Evolutionary conservation across 1,140 invertebrate genomes (phyloP).

Genomic region (Pachyrhynchus sulphureomaculatus): DNA sequence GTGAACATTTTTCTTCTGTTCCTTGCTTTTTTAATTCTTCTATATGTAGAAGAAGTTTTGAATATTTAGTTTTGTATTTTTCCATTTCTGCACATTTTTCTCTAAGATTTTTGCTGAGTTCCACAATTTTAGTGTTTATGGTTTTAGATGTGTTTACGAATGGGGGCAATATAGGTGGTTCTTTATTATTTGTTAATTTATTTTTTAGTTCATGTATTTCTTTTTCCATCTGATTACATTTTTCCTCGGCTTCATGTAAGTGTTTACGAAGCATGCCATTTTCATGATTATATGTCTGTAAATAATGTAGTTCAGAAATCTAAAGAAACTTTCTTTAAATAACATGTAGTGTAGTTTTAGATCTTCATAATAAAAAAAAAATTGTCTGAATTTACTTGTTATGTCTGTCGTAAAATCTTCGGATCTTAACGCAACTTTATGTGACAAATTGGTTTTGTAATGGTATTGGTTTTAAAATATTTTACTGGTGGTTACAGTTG

Average conservation of each 20-base stretch:
- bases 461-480: too few species aligned
- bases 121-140: slow-evolving; percentile 49
- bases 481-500: too few species aligned
- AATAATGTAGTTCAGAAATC: not conserved
- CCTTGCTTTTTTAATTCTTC: slow-evolving; percentile 37
- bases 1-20: not conserved
- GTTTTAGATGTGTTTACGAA: not conserved
- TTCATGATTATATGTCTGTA: slow-evolving; percentile 48
- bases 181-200: not conserved
- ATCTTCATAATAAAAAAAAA: too few species aligned
- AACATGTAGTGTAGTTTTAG: too few species aligned
- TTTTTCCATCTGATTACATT: not conserved
- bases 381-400: too few species aligned
- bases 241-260: slow-evolving; percentile 22
- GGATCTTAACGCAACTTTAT: too few species aligned
- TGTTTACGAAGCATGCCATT: slow-evolving; percentile 43
- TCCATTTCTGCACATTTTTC: slow-evolving; percentile 53
- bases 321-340: too few species aligned
- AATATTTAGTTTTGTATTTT: slow-evolving; percentile 48
- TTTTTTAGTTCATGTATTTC: not conserved
- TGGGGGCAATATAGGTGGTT: not conserved
- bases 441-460: too few species aligned
- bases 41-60: slow-evolving; percentile 44
- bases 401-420: too few species aligned
- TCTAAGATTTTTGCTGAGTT: slow-evolving; percentile 54